Evolutionary conservation across 1,140 invertebrate genomes (phyloP), one percentile per base, ranked within the genome.

Genomic region (Lepidurus couesii): DNA sequence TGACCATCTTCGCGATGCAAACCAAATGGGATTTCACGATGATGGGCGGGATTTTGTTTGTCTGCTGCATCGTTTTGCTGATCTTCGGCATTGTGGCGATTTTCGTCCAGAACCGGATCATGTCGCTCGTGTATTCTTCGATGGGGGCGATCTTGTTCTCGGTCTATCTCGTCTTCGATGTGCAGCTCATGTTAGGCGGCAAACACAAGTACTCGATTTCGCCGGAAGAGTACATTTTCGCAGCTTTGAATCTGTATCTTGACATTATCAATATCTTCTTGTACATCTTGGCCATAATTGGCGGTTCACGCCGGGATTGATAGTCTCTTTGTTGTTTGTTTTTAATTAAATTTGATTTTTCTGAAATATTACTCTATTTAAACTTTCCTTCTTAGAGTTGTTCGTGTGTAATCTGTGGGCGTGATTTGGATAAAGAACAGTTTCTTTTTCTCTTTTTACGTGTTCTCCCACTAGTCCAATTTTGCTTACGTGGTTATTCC

Each of bases 211-310:
- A 87, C 80, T 82, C 86, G 47, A 81, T 81, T 45, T 92, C 91
- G n/a, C 87, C 91, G 0, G 92, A 93, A 83, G 92, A 93, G 82
- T 93, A 93, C 82, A 91, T 93, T 80, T 81, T 91, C 44, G 92
- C 91, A 1, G 92, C 93, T 11, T 92, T 95, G 81, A 92, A 92
- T 83, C 87, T 96, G 6, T 96, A 96, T 83, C 85, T 95, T 85
- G 93, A 95, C 84, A 95, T 95, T 76, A 88, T 95, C 73, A 95
- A 95, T 84, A 86, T 95, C 65, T 96, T 96, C 85, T 82, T 95
- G 2, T 89, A 94, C 84, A 92, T 95, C 80, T 86, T 95, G 13
- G 53, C 76, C 43, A 80, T 80, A 24, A 77, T 80, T 78, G 79
- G 79, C 4, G 74, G 74, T 26, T 77, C 79, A 10, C 75, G 79